Evolutionary conservation across 2,797 vertebrate genomes (phyloP), one percentile per base, ranked within the genome.

Genomic region (Sphaeramia orbicularis): DNA sequence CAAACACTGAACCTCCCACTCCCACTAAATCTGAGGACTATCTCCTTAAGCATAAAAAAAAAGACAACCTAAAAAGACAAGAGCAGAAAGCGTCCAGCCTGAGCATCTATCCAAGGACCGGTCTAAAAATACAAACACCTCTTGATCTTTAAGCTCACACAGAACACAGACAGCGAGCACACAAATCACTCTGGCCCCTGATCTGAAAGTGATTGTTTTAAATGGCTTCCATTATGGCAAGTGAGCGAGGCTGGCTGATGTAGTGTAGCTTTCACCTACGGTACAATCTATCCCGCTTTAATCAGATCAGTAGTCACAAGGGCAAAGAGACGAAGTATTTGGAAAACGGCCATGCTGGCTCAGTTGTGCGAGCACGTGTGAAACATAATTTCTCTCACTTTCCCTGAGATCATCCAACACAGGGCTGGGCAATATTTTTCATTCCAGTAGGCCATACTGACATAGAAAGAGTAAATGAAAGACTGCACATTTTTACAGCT

Each of bases 241-340:
- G 72, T 9, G 41, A 62, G 71, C 1, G 1, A 52, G 61, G 51
- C 68, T 21, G 45, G 37, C 69, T 77, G 76, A 84, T 78, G 52
- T 77, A 83, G 74, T 61, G 80, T 40, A 27, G 72, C 81, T 78
- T 84, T 78, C 83, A 85, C 79, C 74, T 72, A 45, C 40, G 64
- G 72, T 38, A 76, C 79, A 68, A 77, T 88, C 66, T 70, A 77
- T 85, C 11, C 63, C 42, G 70, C 71, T 84, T 80, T 86, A 90
- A 90, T 88, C 85, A 80, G 77, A 89, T 85, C 82, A 70, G 32
- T 54, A 58, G 74, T 78, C 81, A 79, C 84, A 81, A 84, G 82
- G 76, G 81, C 86, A 85, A 77, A 75, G 48, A 76, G 71, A 76
- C 58, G 61, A 57, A 69, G 69, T 75, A 74, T 21, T 44, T 70